Percentiles rank a stretch among this genome's conserved stretches.
These are phyloP conservation scores for Gallinago paraguaiae DNA, from an alignment of 2,113 vertebrate genomes.

Conservation along the genomic window DNA sequence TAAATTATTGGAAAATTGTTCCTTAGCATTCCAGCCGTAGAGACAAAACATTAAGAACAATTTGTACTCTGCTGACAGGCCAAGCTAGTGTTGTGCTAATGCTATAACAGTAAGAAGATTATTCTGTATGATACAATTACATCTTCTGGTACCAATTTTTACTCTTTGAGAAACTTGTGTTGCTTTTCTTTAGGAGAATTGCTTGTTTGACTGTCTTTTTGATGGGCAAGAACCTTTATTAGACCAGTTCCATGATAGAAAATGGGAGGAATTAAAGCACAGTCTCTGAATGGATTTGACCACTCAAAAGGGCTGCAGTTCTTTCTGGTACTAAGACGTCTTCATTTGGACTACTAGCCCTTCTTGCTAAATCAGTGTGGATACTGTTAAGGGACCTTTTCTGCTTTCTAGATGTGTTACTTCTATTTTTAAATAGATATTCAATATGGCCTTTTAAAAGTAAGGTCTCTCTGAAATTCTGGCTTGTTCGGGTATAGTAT, in stretches of 20 bases:
- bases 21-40: not conserved
- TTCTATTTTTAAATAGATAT: not conserved
- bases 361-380: not conserved
- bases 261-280: not conserved
- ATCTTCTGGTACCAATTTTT: not conserved
- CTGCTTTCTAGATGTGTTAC: not conserved
- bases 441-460: not conserved
- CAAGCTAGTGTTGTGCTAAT: not conserved
- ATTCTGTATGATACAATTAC: not conserved
- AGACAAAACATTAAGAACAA: not conserved
- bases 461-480: not conserved
- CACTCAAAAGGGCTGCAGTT: not conserved
- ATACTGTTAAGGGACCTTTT: not conserved
- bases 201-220: not conserved
- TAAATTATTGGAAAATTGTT: not conserved
- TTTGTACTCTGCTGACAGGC: not conserved
- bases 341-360: not conserved
- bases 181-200: not conserved
- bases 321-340: not conserved
- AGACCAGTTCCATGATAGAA: not conserved
- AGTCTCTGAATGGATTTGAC: not conserved
- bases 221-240: not conserved
- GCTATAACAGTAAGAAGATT: not conserved
- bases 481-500: not conserved
- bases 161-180: not conserved